Conservation (phyloP, 2,113 vertebrate species). For the Maylandia zebra region DNA sequence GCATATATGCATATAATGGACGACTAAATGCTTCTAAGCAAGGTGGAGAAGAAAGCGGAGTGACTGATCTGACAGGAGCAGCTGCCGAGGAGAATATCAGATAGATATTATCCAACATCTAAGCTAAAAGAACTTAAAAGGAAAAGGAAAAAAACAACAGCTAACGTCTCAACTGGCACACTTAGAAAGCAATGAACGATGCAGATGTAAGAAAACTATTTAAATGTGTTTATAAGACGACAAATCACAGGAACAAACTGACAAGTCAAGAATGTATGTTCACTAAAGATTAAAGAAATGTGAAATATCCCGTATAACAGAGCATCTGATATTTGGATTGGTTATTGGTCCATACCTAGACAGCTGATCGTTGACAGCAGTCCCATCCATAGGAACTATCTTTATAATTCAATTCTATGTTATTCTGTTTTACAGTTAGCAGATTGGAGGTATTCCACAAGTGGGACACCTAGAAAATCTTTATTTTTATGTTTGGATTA, state of each 20-base stretch:
- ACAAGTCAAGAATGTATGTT: neutral
- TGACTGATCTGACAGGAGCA: neutral
- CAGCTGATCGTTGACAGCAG: accelerated
- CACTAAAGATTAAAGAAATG: neutral
- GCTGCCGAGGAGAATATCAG: neutral
- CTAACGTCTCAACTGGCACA: neutral
- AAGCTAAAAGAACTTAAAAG: neutral
- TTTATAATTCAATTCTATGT: neutral
- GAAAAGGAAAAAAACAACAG: neutral
- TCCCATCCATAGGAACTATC: neutral
- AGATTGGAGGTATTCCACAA: neutral
- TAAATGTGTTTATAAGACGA: neutral
- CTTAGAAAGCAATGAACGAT: neutral
- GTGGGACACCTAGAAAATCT: neutral
- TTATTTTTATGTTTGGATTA: neutral
- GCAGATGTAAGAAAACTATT: neutral
- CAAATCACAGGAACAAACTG: neutral
- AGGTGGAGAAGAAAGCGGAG: neutral
- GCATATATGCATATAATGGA: neutral
- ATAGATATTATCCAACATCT: neutral
- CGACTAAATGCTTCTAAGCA: neutral
- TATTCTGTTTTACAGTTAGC: neutral
- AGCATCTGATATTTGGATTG: neutral
- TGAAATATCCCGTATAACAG: neutral
- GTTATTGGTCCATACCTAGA: neutral